Evolutionary conservation across 2,888 invertebrate genomes (phyloP), one percentile per base, ranked within the genome.

Genomic region (Drosophila dives): DNA sequence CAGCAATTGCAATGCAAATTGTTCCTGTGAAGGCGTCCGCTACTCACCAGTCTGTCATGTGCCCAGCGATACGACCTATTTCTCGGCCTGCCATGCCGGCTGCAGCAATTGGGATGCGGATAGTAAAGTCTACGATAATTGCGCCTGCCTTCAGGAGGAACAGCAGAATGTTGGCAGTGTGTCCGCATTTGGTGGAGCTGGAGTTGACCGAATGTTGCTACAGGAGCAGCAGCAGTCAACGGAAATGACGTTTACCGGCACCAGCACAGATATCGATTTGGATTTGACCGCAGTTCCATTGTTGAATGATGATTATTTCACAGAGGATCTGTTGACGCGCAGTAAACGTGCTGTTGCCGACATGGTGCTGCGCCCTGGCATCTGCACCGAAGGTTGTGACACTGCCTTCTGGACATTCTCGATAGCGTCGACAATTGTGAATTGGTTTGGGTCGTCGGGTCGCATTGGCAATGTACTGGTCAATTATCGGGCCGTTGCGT

Each of bases 61-160:
- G 48, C 91, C 94, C 17, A 93, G 93, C 0, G 93, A 92, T 60
- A 94, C 94, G 17, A 95, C 95, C 1, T 96, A 94, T 85, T 96
- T 95, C 91, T 96, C 96, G 0, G 95, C 96, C 0, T 96, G 96
- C 81, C 96, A 96, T 88, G 96, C 96, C 0, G 96, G 96, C 0
- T 96, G 96, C 79, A 93, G 87, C 10, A 91, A 87, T 26, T 93
- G 91, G 90, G 77, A 91, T 59, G 42, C 89, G 2, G 75, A 83
- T 0, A 59, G 49, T 6, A 85, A 88, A 50, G 6, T 80, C 3
- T 85, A 86, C 29, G 64, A 75, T n/a, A 60, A 77, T 8, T 85
- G 85, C 50, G 54, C 77, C 56, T 85, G 85, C 38, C 48, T 85
- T 33, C 66, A 48, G 2, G 53, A 68, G 4, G 12, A 61, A 0